Conservation (phyloP, 2,113 vertebrate species). For the Calyptommatus sinebrachiatus region DNA sequence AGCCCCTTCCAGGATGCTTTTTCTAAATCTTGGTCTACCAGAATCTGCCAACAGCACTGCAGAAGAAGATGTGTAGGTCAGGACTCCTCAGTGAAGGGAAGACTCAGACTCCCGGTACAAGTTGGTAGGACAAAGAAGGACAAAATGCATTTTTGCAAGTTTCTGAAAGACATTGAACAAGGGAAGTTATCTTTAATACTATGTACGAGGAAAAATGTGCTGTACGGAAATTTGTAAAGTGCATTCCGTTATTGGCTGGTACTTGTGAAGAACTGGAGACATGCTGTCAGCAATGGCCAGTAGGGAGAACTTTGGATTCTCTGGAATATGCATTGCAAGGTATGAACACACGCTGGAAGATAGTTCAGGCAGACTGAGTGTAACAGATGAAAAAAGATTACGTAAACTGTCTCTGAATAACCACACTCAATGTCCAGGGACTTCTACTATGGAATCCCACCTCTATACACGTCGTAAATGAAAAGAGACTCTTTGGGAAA, state of each 20-base stretch:
- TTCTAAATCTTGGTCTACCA: no score
- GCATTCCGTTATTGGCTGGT: background rate
- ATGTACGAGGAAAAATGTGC: no score
- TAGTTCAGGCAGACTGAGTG: background rate
- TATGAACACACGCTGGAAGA: background rate
- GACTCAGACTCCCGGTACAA: no score
- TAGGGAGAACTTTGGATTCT: background rate
- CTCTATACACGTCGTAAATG: background rate
- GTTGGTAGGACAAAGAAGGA: no score
- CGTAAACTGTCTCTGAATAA: background rate
- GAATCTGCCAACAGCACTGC: no score
- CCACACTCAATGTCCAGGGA: background rate
- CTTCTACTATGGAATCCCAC: background rate
- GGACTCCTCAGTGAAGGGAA: no score
- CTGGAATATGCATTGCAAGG: background rate
- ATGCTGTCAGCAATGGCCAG: background rate
- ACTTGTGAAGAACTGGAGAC: background rate
- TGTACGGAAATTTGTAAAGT: background rate
- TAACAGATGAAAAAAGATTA: background rate
- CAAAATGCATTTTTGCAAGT: no score
- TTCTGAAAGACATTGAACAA: no score
- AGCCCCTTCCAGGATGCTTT: no score
- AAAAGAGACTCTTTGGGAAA: background rate
- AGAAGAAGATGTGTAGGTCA: no score
- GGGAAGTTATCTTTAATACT: no score